Base-by-base conservation (phyloP, 2,113 vertebrate species). In the Martes martes region DNA sequence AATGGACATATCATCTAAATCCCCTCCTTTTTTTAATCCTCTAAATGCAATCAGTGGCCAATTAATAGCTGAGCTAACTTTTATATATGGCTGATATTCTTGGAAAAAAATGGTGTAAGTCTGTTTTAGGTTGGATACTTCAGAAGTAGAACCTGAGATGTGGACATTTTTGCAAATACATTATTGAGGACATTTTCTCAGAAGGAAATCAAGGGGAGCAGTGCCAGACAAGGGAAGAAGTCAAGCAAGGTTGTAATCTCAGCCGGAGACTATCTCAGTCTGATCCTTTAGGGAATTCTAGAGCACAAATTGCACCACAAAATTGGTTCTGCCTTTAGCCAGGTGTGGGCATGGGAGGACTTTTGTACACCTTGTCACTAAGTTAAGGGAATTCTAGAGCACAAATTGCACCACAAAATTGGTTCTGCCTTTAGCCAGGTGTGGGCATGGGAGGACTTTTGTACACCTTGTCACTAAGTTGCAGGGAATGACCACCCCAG, bases 21-120 rank as follows among this genome's bases (percentile, higher is more conserved):
- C n/a, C 28, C 4, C 31, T 92, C 92, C 79, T 24, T 28, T 55
- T 92, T 92, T 79, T 82, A 76, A 85, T 57, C 47, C 6, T 93
- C 31, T 93, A 23, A 26, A 42, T 65, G 55, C 10, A 45, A 24
- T 59, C 59, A 42, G 7, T 39, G 26, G 55, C 71, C 73, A 95
- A 19, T 78, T 96, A 95, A 78, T 88, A 76, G 39, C 79, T 73
- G 42, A 78, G 59, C 57, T 93, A 24, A 57, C 63, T 90, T 92
- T 96, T 82, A 84, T 61, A 90, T 81, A 76, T 69, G 13, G 31
- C 11, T 94, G 94, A 63, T 89, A 71, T 89, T 91, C 33, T 88
- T 91, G 23, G 23, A 67, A 61, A 61, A 69, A 7, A 78, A 21
- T 33, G 14, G 10, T 67, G 5, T 61, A 95, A 42, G n/a, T 87